Conservation (phyloP, 2,113 vertebrate species). For the Himantopus leucocephalus region DNA sequence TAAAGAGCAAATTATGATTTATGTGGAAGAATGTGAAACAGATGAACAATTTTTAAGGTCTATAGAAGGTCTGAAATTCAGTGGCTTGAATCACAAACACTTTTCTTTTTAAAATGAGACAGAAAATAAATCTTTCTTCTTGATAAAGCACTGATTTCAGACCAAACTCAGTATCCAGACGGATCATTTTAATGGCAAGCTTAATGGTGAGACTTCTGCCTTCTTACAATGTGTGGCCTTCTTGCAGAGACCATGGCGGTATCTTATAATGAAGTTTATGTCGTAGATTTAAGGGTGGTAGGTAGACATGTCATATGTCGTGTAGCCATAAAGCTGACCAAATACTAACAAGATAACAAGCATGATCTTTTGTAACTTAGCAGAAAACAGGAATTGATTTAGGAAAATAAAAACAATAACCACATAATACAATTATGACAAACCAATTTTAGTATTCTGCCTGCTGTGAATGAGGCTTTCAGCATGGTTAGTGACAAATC, state of each 20-base stretch:
- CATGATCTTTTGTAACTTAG: not conserved
- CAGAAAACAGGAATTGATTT: not conserved
- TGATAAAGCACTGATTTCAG: not conserved
- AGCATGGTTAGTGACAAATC: not conserved
- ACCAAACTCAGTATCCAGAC: not conserved
- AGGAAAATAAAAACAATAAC: not conserved
- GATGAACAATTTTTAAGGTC: not conserved
- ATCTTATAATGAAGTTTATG: not conserved
- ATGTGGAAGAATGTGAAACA: not conserved
- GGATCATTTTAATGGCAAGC: not conserved
- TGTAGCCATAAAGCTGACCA: not conserved
- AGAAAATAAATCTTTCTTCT: not conserved
- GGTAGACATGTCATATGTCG: not conserved
- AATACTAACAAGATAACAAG: not conserved
- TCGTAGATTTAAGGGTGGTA: not conserved
- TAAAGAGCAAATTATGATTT: not conserved
- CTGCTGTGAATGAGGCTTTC: not conserved
- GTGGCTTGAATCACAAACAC: not conserved
- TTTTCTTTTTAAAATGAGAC: not conserved
- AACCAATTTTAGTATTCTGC: not conserved
- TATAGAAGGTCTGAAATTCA: not conserved
- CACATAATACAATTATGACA: not conserved
- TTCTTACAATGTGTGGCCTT: not conserved
- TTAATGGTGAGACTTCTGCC: not conserved
- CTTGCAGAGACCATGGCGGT: not conserved